phyloP scores from a whole-genome alignment of 2,797 vertebrate species.

The Argyrosomus regius region DNA sequence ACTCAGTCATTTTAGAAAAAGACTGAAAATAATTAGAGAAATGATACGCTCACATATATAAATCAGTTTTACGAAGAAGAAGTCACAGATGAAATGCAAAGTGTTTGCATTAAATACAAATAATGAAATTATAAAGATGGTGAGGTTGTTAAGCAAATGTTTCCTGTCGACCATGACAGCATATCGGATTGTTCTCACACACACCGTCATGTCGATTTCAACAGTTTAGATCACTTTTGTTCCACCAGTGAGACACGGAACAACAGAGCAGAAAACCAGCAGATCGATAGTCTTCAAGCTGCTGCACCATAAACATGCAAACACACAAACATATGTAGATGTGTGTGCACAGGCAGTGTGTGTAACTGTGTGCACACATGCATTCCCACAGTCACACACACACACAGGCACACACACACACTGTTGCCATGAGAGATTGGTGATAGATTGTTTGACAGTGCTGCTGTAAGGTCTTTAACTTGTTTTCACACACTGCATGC shows the following conservation, averaged over 20 bases:
- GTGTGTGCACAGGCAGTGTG: background rate
- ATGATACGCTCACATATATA: no score
- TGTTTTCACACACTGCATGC: background rate
- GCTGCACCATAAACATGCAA: background rate
- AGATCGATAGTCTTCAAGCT: background rate
- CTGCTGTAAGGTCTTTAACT: slow-evolving; percentile 3
- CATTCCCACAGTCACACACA: background rate
- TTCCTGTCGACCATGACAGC: background rate
- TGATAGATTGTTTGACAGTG: slow-evolving; percentile 29
- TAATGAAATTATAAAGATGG: no score
- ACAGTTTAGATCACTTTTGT: background rate
- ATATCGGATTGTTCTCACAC: slow-evolving; percentile 4
- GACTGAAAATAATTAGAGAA: no score
- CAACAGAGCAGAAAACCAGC: background rate
- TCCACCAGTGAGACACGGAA: background rate
- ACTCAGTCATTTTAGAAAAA: no score
- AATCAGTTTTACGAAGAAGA: no score
- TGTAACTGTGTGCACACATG: background rate
- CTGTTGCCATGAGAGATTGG: background rate
- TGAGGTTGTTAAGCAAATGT: background rate
- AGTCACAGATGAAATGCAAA: no score
- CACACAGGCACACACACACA: background rate
- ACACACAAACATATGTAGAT: background rate
- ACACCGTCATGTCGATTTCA: background rate
- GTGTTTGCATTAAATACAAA: no score